Base-by-base conservation (phyloP, 2,113 vertebrate genomes). In the Eclectus roratus region DNA sequence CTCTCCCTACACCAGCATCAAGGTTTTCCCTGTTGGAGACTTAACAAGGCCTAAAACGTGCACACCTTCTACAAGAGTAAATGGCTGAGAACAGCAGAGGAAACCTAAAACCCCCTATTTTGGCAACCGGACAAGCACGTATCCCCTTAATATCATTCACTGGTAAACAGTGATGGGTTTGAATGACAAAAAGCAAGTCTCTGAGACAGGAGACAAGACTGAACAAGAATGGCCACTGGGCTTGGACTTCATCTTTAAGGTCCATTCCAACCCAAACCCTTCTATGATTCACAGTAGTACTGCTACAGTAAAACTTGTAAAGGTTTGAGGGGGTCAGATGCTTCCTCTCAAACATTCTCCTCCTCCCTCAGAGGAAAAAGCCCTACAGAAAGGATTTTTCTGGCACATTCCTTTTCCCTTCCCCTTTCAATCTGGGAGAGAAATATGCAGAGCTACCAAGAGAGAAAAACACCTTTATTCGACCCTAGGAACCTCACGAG, bases 401-500 rank as follows among this genome's bases (percentile, higher is more conserved):
- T 79, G 33, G 33, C 44, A 41, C 29, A 17, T 29, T 56, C 43
- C 10, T 91, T 8, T 69, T 39, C 46, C 47, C 14, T 70, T 52
- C 37, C 18, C 37, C 17, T 84, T 83, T 55, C 10, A 77, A 69
- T 44, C 3, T 89, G 89, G 89, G 77, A 89, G 84, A 88, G 37
- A 74, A 86, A 72, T 50, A 68, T 69, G 63, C 66, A 61, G 82
- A 49, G 77, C 43, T 91, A 68, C 35, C 61, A 39, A 18, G 55
- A 72, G 47, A 69, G 65, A 17, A 81, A 74, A 95, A 37, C 23
- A 85, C 58, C n/a, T 95, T 84, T 35, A 85, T 76, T 65, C n/a
- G 39, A 55, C 17, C 88, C 80, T 35, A 25, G 6, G 58, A 53
- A 33, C 60, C 79, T 73, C 25, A 2, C 29, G n/a, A 73, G 64